phyloP scores from a whole-genome alignment of 2,797 vertebrate genomes.

The Artibeus lituratus region DNA sequence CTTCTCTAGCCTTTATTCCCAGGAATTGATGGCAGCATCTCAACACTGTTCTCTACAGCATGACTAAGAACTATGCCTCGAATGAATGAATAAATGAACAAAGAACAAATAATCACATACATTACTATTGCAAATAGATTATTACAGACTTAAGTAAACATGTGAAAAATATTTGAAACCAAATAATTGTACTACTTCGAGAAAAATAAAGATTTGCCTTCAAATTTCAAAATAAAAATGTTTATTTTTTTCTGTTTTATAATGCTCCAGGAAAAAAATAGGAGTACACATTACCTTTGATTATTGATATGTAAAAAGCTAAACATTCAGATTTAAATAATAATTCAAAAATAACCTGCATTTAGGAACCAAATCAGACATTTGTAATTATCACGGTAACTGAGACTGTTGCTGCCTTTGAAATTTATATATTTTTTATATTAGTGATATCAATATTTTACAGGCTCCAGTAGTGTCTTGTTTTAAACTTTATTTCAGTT shows the following conservation, averaged over 20 bases:
- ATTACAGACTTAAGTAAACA: neutral
- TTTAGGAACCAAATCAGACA: neutral
- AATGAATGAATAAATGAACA: constrained; percentile 4
- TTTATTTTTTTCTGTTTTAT: constrained; percentile 24
- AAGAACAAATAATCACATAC: neutral
- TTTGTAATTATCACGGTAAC: constrained; percentile 27
- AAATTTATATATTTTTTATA: constrained; percentile 15
- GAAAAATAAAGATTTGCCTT: constrained; percentile 7
- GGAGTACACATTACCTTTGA: neutral
- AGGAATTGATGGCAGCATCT: neutral
- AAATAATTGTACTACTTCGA: neutral
- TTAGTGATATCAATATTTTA: constrained; percentile 44
- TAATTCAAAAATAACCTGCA: constrained; percentile 30
- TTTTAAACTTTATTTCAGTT: constrained; percentile 45
- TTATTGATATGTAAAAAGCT: neutral
- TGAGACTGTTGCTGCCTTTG: neutral
- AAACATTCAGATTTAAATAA: constrained; percentile 24
- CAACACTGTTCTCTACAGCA: neutral
- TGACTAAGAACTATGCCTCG: neutral
- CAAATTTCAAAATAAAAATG: constrained; percentile 16
- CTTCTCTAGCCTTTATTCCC: neutral
- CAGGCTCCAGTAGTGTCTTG: neutral
- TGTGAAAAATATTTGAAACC: neutral
- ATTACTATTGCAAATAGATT: neutral
- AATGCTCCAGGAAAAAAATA: constrained; percentile 30